Conservation (phyloP, 2,113 vertebrate genomes). For the Agelaius tricolor region DNA sequence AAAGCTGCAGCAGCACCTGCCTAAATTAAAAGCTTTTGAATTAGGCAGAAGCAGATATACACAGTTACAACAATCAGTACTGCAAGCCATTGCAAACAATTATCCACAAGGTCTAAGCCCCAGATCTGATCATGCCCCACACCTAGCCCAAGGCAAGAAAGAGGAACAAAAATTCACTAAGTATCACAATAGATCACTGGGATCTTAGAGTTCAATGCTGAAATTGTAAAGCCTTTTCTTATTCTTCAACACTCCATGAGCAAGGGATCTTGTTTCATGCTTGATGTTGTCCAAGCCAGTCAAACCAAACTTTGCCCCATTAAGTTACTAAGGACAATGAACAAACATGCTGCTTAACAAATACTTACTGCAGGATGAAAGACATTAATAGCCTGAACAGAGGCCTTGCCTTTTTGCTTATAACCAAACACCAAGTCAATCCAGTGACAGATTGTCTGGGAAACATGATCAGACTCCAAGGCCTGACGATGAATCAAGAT, state of each 20-base stretch:
- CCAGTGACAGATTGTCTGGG: slow-evolving; percentile 97
- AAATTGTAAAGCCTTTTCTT: not conserved
- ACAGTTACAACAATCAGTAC: not conserved
- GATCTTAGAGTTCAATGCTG: not conserved
- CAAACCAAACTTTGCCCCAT: not conserved
- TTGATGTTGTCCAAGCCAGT: not conserved
- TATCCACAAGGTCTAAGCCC: not conserved
- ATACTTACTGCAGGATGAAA: slow-evolving; percentile 95
- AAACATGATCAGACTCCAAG: slow-evolving; percentile 94
- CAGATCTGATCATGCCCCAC: not conserved
- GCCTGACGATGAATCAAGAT: slow-evolving; percentile 96
- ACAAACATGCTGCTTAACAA: not conserved
- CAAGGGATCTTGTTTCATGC: not conserved
- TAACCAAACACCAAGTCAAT: slow-evolving; percentile 97
- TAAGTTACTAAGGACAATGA: not conserved
- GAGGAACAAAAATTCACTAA: not conserved
- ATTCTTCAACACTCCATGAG: not conserved
- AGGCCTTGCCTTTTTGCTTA: slow-evolving; percentile 97
- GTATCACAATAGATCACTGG: not conserved
- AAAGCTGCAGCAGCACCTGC: not conserved
- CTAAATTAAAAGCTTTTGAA: not conserved
- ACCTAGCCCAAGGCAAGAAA: not conserved
- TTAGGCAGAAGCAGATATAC: not conserved
- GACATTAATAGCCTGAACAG: slow-evolving; percentile 97
- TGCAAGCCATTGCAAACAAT: not conserved